Percentiles rank a stretch among this genome's conserved stretches.
These are phyloP conservation scores for Podarcis raffonei DNA, from an alignment of 2,113 vertebrate genomes.

Conservation along the genomic window DNA sequence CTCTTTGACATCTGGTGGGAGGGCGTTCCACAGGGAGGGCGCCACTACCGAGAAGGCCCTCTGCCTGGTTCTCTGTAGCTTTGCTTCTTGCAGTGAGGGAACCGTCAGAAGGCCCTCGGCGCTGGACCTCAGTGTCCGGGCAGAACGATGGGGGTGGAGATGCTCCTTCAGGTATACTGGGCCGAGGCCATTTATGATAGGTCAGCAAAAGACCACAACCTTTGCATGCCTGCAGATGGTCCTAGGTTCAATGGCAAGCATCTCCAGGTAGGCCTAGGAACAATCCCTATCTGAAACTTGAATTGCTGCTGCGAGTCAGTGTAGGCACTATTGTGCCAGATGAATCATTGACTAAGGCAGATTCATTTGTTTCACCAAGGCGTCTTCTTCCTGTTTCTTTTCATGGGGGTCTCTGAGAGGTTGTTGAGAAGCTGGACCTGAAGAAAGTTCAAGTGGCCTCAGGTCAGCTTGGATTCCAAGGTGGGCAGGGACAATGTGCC, in stretches of 20 bases:
- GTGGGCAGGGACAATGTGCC: background rate
- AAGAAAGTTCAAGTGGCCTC: background rate
- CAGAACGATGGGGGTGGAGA: no score
- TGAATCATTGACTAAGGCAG: background rate
- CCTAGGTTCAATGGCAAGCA: background rate
- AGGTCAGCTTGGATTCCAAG: background rate
- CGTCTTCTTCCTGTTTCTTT: background rate
- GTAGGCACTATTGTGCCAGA: background rate
- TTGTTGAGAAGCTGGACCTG: background rate
- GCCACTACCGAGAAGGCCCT: no score
- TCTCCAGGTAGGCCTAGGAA: no score
- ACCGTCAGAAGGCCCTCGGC: no score
- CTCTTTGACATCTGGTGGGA: no score
- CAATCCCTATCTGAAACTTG: background rate
- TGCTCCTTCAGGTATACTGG: no score
- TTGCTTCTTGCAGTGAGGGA: no score
- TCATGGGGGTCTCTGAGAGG: background rate
- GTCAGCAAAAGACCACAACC: no score
- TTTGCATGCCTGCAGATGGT: background rate
- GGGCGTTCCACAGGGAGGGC: no score
- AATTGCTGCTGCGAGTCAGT: background rate
- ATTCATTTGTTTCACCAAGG: background rate
- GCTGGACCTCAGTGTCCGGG: no score
- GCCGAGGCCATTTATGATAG: no score
- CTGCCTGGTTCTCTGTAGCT: no score